These are phyloP conservation scores for Arbacia lixula DNA, from an alignment of 53 echinoderm and acorn worm species.

Conservation along the genomic window DNA sequence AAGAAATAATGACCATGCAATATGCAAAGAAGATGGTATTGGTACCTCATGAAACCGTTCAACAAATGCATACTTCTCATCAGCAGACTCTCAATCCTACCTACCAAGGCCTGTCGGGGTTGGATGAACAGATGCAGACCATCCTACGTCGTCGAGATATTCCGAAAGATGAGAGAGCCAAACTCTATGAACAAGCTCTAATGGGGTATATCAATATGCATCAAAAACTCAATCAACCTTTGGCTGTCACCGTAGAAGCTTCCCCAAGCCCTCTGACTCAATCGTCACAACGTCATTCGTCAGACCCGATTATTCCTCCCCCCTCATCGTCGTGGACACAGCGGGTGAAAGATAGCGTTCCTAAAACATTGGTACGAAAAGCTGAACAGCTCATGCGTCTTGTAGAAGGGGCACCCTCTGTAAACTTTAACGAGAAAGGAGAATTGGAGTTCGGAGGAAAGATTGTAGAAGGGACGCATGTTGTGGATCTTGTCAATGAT, in stretches of 20 bases:
- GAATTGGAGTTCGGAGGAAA: slow-evolving; percentile 39
- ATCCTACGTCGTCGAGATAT: slow-evolving; percentile 52
- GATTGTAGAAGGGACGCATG: slow-evolving; percentile 51
- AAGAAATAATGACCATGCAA: not conserved
- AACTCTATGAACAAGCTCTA: slow-evolving; percentile 66
- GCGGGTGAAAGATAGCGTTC: slow-evolving; percentile 27
- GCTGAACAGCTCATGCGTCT: not conserved
- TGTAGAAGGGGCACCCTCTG: not conserved
- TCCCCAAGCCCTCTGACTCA: not conserved
- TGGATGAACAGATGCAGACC: slow-evolving; percentile 59
- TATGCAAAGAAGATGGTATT: slow-evolving; percentile 31
- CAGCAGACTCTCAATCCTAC: slow-evolving; percentile 22
- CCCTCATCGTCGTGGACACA: not conserved
- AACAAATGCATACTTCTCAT: slow-evolving; percentile 11
- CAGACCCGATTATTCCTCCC: not conserved
- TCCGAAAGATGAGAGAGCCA: slow-evolving; percentile 51
- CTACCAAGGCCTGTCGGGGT: slow-evolving; percentile 27
- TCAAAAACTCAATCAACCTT: slow-evolving; percentile 44
- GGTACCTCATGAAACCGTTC: slow-evolving; percentile 27
- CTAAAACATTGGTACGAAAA: slow-evolving; percentile 27
- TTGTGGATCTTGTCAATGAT: slow-evolving; percentile 64
- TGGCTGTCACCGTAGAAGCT: slow-evolving; percentile 40
- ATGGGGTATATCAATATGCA: slow-evolving; percentile 55
- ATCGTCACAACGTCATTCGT: not conserved
- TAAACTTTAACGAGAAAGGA: slow-evolving; percentile 14